A percentile compares a stretch with the other conserved stretches of the same genome.
Conservation (phyloP, 2,797 vertebrate genomes). For the Paedocypris micromegethes region DNA sequence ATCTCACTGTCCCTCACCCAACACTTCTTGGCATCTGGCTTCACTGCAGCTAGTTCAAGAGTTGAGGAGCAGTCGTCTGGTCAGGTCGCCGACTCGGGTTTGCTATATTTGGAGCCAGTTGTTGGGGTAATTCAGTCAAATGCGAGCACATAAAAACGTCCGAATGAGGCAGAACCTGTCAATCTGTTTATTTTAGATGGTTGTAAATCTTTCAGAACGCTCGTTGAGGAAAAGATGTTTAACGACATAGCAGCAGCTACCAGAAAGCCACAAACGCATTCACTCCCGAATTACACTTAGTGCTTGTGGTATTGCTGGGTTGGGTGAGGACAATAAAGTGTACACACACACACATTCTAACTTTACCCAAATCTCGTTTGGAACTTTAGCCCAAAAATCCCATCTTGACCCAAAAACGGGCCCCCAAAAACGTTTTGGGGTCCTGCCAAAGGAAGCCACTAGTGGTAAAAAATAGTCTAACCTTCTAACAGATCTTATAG, state of each 20-base stretch:
- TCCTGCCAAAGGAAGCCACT: no score
- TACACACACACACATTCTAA: neutral
- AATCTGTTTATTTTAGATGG: neutral
- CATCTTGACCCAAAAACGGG: no score
- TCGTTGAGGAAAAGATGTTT: neutral
- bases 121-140: no score
- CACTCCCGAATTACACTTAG: slow-evolving; percentile 6
- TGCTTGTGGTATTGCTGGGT: neutral
- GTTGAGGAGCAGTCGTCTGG: neutral
- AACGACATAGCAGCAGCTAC: slow-evolving; percentile 1
- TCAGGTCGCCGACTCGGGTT: neutral
- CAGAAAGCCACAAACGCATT: slow-evolving; percentile 3
- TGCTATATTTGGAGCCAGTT: no score
- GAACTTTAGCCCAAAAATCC: no score
- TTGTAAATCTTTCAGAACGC: neutral
- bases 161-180: no score
- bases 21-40: slow-evolving; percentile 1
- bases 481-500: no score
- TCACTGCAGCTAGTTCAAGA: slow-evolving; percentile 11
- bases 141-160: no score
- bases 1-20: slow-evolving; percentile 7
- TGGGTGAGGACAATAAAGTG: neutral
- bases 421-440: no score
- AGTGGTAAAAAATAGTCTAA: no score
- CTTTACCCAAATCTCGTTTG: no score